Percentiles rank a stretch among this genome's conserved stretches.
Conservation (phyloP, 2,797 vertebrate genomes). For the Protonibea diacanthus region DNA sequence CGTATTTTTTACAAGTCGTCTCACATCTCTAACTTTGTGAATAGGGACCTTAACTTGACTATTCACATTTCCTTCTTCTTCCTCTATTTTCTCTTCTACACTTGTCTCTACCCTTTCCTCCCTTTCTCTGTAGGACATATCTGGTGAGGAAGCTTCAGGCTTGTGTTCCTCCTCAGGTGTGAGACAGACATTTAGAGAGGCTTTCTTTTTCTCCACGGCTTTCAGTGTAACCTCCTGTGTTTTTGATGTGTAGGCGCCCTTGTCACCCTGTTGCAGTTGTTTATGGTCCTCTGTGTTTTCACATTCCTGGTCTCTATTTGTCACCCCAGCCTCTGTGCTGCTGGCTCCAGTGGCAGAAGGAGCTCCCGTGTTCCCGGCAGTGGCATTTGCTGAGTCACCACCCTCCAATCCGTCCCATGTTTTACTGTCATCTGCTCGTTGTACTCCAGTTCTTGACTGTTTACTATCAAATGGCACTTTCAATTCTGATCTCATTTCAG, state of each 20-base stretch:
- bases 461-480: conserved; percentile 70
- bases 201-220: conserved; percentile 79
- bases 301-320: conserved; percentile 76
- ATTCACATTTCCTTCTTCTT: conserved; percentile 52
- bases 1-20: conserved; percentile 92
- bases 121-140: conserved; percentile 40
- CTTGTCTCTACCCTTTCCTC: conserved; percentile 29
- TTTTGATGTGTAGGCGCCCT: conserved; percentile 75
- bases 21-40: conserved; percentile 91
- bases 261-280: conserved; percentile 72
- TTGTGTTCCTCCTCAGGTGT: conserved; percentile 77
- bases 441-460: conserved; percentile 48
- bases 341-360: conserved; percentile 62
- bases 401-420: conserved; percentile 53
- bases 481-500: conserved; percentile 75
- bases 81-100: conserved; percentile 63
- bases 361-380: conserved; percentile 60
- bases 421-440: conserved; percentile 47
- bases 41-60: conserved; percentile 80
- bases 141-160: conserved; percentile 48
- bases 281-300: conserved; percentile 70
- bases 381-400: conserved; percentile 76
- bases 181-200: conserved; percentile 71
- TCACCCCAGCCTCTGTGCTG: conserved; percentile 56
- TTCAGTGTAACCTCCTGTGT: conserved; percentile 81